Evolutionary conservation across 1,140 invertebrate species (phyloP).

Genomic region (Saccostrea glomerata): DNA sequence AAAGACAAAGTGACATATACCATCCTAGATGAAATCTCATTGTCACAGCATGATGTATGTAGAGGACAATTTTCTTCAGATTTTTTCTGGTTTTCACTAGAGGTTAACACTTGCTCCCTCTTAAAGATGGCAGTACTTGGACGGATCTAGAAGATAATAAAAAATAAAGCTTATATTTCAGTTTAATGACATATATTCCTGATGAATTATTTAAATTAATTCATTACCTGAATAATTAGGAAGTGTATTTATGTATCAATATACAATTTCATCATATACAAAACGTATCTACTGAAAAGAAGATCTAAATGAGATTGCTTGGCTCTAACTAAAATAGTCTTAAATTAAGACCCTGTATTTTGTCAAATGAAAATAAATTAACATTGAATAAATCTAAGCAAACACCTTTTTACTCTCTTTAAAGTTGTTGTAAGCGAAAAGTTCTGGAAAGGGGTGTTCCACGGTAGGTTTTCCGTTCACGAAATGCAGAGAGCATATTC

Average conservation of each 20-base stretch:
- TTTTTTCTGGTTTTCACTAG: neutral
- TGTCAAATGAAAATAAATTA: neutral
- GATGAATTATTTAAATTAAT: neutral
- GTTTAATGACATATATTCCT: neutral
- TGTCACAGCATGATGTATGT: neutral
- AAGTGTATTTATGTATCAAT: neutral
- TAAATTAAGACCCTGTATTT: too few relatives aligned
- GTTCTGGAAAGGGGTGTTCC: conserved; percentile 36
- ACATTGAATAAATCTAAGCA: neutral
- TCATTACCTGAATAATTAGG: neutral
- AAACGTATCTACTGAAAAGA: too few relatives aligned
- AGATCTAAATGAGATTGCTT: too few relatives aligned
- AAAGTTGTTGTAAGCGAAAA: conserved; percentile 44
- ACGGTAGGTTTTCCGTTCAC: conserved; percentile 36
- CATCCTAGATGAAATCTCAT: neutral
- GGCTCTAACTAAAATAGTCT: too few relatives aligned
- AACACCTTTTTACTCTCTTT: conserved; percentile 9
- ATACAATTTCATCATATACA: neutral
- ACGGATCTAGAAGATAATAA: too few relatives aligned
- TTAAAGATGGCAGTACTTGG: too few relatives aligned
- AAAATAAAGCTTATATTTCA: too few relatives aligned
- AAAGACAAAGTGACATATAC: neutral
- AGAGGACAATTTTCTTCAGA: neutral
- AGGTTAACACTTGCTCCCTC: neutral
- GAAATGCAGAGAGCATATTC: conserved; percentile 41